Evolutionary conservation across 2,797 vertebrate genomes (phyloP).

Genomic region (Falco cherrug): DNA sequence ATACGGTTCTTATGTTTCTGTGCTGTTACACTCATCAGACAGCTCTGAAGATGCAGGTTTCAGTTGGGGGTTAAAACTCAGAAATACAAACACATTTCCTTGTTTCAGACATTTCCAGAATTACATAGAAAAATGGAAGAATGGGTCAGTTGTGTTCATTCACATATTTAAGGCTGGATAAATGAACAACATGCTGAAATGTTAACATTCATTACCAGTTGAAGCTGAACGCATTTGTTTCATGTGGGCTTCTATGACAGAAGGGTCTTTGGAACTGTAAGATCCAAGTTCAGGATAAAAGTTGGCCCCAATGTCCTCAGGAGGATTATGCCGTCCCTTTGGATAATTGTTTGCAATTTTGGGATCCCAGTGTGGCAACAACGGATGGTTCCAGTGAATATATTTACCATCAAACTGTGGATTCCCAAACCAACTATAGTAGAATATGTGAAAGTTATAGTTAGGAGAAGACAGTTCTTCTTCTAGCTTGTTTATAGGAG

Average conservation of each 20-base stretch:
- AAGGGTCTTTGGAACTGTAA: conserved; percentile 93
- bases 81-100: neutral
- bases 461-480: conserved; percentile 84
- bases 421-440: conserved; percentile 95
- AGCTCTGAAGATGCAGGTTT: neutral
- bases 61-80: neutral
- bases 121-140: neutral
- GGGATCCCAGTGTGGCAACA: conserved; percentile 92
- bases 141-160: neutral
- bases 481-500: conserved; percentile 70
- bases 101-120: neutral
- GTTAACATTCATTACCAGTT: conserved; percentile 84
- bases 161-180: neutral
- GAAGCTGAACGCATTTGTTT: conserved; percentile 89
- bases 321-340: conserved; percentile 88
- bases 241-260: conserved; percentile 92
- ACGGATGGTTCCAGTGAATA: conserved; percentile 93
- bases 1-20: neutral
- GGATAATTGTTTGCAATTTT: conserved; percentile 90
- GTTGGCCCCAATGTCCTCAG: conserved; percentile 92
- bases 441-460: conserved; percentile 93
- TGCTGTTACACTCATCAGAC: neutral
- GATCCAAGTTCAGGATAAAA: conserved; percentile 94
- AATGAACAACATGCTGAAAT: neutral
- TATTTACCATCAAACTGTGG: conserved; percentile 93